Conservation (phyloP, 2,113 vertebrate species). For the Oncorhynchus clarkii region DNA sequence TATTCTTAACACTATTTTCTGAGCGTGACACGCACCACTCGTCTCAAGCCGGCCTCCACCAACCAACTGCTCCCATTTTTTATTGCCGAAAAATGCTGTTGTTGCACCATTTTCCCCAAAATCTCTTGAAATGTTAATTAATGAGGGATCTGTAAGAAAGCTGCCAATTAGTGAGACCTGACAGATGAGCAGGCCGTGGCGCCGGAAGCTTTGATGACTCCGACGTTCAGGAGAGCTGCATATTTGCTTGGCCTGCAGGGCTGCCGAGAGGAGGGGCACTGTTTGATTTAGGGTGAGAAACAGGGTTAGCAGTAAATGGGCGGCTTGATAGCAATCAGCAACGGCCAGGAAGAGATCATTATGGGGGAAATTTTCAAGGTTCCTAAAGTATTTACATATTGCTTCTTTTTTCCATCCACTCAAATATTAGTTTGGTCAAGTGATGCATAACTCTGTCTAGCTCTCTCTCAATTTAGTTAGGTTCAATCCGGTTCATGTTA, state of each 20-base stretch:
- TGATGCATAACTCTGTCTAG: no score
- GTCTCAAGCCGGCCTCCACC: not conserved
- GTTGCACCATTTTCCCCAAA: conserved; percentile 39
- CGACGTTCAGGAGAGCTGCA: conserved; percentile 8
- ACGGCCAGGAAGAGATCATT: no score
- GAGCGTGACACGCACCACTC: no score
- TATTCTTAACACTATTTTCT: no score
- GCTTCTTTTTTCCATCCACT: no score
- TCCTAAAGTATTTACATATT: no score
- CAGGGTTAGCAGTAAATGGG: not conserved
- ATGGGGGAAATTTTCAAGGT: no score
- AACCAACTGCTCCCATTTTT: conserved; percentile 34
- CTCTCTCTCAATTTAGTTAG: no score
- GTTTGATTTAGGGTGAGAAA: conserved; percentile 23
- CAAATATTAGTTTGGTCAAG: no score
- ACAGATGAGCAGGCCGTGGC: conserved; percentile 34
- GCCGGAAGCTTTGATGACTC: conserved; percentile 42
- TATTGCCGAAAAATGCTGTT: conserved; percentile 58
- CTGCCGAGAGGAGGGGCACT: conserved; percentile 3
- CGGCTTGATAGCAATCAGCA: not conserved
- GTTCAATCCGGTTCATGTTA: no score
- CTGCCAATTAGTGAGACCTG: conserved; percentile 57
- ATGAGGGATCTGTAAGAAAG: conserved; percentile 48
- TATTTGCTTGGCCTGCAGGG: conserved; percentile 39
- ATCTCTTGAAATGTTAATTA: conserved; percentile 59